Evolutionary conservation across 2,888 invertebrate species (phyloP).

Genomic region (Pogonocherus hispidulus): DNA sequence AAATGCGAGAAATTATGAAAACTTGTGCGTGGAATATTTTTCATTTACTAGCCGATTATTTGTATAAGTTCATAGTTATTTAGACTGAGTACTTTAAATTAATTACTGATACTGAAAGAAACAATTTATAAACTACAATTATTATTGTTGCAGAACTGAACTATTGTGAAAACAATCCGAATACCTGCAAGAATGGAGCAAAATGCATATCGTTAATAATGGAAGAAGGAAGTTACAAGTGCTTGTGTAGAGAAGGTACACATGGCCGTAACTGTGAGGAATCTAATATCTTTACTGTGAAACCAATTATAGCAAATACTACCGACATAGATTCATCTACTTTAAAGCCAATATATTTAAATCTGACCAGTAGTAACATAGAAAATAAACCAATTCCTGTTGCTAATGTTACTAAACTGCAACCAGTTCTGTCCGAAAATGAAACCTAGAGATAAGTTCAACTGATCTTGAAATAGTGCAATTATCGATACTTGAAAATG

Average conservation of each 20-base stretch:
- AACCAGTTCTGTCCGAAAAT: slow-evolving; percentile 6
- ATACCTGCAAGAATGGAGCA: slow-evolving; percentile 84
- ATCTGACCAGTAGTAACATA: background rate
- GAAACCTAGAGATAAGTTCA: slow-evolving; percentile 10
- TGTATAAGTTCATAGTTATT: too few species aligned
- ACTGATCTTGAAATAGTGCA: background rate
- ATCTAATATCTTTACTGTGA: slow-evolving; percentile 60
- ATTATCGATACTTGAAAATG: too few species aligned
- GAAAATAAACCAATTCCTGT: background rate
- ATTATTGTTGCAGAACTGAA: slow-evolving; percentile 76
- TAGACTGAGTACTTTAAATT: too few species aligned
- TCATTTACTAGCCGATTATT: too few species aligned
- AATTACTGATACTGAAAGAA: background rate
- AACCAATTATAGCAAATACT: slow-evolving; percentile 43
- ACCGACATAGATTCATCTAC: slow-evolving; percentile 8
- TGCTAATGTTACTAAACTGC: background rate
- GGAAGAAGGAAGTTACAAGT: slow-evolving; percentile 83
- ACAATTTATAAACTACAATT: too few species aligned
- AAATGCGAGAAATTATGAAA: too few species aligned
- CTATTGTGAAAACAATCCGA: slow-evolving; percentile 84
- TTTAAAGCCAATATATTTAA: background rate
- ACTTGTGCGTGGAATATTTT: too few species aligned
- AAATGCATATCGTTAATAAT: slow-evolving; percentile 84
- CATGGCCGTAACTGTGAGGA: slow-evolving; percentile 84
- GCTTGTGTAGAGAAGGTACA: slow-evolving; percentile 82